A percentile compares a stretch with the other conserved stretches of the same genome.
phyloP scores from a whole-genome alignment of 2,888 invertebrate genomes.

The Caprella mutica region DNA sequence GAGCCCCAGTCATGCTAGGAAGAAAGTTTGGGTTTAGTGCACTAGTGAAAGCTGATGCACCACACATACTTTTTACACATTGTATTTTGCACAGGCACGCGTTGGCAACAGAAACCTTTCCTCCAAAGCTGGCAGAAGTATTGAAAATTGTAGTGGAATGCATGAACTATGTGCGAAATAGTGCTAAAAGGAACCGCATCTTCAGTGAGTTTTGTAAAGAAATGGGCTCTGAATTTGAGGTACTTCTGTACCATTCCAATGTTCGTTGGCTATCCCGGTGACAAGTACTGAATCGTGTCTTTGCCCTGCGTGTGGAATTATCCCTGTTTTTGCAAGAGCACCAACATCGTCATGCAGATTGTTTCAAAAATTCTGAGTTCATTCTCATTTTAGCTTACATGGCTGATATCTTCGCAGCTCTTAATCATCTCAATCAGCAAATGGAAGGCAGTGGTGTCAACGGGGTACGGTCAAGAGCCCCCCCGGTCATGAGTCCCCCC shows the following conservation, averaged over 20 bases:
- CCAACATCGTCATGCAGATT: slow-evolving; percentile 16
- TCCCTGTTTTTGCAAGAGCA: slow-evolving; percentile 20
- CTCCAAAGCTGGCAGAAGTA: slow-evolving; percentile 16
- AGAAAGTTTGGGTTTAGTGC: slow-evolving; percentile 10
- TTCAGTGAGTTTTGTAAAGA: slow-evolving; percentile 20
- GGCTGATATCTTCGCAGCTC: slow-evolving; percentile 17
- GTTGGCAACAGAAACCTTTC: slow-evolving; percentile 21
- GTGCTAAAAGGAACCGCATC: slow-evolving; percentile 16
- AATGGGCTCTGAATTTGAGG: slow-evolving; percentile 21
- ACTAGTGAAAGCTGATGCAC: slow-evolving; percentile 8
- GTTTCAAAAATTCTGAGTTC: slow-evolving; percentile 30
- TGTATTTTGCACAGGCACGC: slow-evolving; percentile 10
- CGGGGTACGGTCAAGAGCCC: too few species aligned
- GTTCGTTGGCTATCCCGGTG: slow-evolving; percentile 17
- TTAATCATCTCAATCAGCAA: slow-evolving; percentile 20
- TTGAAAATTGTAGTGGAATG: slow-evolving; percentile 17
- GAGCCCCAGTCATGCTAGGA: slow-evolving; percentile 9
- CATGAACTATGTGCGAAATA: slow-evolving; percentile 21
- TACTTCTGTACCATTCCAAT: slow-evolving; percentile 18
- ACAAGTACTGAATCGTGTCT: slow-evolving; percentile 20
- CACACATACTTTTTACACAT: slow-evolving; percentile 11
- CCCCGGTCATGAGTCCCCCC: too few species aligned
- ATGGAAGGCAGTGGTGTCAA: slow-evolving; percentile 17
- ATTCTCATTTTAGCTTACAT: slow-evolving; percentile 22
- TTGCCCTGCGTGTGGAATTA: slow-evolving; percentile 22